Evolutionary conservation across 2,113 vertebrate species (phyloP).

Genomic region (Tetrax tetrax): DNA sequence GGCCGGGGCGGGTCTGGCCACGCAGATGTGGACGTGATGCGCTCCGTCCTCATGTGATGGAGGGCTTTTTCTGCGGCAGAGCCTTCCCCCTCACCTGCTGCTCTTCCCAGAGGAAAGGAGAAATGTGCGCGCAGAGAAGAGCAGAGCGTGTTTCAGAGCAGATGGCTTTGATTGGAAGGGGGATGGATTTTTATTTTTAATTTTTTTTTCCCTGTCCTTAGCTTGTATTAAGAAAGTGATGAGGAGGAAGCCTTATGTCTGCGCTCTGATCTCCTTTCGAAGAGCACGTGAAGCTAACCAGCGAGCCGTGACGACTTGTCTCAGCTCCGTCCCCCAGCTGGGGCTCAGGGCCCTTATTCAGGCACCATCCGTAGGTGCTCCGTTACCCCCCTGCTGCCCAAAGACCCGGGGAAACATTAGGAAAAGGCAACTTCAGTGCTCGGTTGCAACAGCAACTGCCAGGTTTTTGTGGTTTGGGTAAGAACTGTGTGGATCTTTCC

Average conservation of each 20-base stretch:
- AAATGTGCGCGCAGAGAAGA: neutral
- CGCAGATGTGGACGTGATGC: rapidly evolving
- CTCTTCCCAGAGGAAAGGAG: neutral
- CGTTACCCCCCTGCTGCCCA: neutral
- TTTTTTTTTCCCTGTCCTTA: neutral
- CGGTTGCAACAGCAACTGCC: rapidly evolving
- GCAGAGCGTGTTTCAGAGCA: neutral
- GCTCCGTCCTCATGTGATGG: neutral
- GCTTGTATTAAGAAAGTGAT: neutral
- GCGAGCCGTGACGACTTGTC: neutral
- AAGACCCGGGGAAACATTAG: neutral
- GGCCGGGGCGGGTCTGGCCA: neutral
- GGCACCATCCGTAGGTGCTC: neutral
- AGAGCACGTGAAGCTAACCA: neutral
- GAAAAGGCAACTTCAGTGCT: neutral
- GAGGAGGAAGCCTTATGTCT: neutral
- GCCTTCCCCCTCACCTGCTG: slow-evolving; percentile 29
- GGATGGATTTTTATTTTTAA: slow-evolving; percentile 5
- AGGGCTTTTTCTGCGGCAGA: neutral
- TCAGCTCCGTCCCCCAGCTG: neutral
- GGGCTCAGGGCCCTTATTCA: neutral
- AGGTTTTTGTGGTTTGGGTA: neutral
- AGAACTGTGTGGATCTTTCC: neutral
- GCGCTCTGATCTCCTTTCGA: neutral
- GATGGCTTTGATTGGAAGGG: slow-evolving; percentile 23